Percentiles rank a stretch among this genome's conserved stretches.
Conservation (phyloP, 2,113 vertebrate species). For the Etheostoma spectabile region DNA sequence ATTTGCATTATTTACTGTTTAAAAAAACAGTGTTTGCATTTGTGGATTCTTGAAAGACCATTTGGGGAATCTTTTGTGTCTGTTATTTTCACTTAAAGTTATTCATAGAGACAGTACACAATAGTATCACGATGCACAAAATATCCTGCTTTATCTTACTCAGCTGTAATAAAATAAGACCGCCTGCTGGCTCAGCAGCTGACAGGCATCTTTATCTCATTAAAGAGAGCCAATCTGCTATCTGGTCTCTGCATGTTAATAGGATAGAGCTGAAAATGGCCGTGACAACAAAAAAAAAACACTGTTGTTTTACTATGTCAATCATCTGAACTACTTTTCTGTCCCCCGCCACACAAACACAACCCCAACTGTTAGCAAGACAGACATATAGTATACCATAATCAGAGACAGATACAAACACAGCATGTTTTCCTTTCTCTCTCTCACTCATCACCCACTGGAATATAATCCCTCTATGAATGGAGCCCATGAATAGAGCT, state of each 20-base stretch:
- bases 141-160: conserved; percentile 40
- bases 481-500: conserved; percentile 46
- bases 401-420: conserved; percentile 1
- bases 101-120: conserved; percentile 3
- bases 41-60: neutral
- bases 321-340: conserved; percentile 1
- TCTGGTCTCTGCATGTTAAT: conserved; percentile 50
- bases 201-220: conserved; percentile 63
- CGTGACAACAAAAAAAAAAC: neutral
- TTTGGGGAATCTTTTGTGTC: neutral
- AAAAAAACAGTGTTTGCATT: neutral
- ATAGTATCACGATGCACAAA: conserved; percentile 1
- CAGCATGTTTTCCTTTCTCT: conserved; percentile 35
- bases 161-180: conserved; percentile 47
- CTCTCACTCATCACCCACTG: conserved; percentile 13
- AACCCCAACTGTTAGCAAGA: neutral
- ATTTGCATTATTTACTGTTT: neutral
- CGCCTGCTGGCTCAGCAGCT: conserved; percentile 61
- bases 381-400: neutral
- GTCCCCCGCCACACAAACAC: neutral
- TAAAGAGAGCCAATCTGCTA: conserved; percentile 69
- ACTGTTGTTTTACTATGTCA: neutral
- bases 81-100: neutral
- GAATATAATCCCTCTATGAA: conserved; percentile 69
- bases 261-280: conserved; percentile 31